Evolutionary conservation across 2,113 vertebrate species (phyloP).

Genomic region (Corvus cornix): DNA sequence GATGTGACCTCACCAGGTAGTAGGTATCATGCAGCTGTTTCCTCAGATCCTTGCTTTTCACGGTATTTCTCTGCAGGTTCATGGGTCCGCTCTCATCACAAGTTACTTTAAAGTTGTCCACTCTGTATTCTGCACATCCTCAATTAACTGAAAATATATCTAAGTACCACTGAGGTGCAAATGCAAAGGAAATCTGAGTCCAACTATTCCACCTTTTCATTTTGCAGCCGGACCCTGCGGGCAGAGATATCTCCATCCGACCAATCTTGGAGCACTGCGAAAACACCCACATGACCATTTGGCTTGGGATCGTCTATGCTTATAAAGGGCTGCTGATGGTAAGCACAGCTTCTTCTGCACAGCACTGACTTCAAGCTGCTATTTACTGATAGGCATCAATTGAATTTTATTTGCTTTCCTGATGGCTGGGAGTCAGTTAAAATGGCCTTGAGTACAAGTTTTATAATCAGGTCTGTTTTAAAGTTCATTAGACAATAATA

Average conservation of each 20-base stretch:
- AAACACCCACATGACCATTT: conserved; percentile 99
- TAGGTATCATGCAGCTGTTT: neutral
- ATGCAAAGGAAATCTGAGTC: neutral
- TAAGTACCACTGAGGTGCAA: neutral
- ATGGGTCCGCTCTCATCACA: neutral
- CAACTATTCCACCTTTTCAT: neutral
- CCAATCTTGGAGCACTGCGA: conserved; percentile 98
- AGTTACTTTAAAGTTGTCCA: neutral
- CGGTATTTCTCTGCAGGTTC: neutral
- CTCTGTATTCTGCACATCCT: neutral
- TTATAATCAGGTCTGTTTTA: neutral
- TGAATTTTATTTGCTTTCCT: neutral
- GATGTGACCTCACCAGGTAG: neutral
- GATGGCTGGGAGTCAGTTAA: neutral
- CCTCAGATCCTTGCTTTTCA: neutral
- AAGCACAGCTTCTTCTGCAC: conserved; percentile 56
- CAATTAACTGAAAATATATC: neutral
- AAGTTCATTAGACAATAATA: neutral
- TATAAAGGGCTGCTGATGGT: conserved; percentile 99
- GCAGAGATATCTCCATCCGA: conserved; percentile 94
- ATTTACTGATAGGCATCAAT: neutral
- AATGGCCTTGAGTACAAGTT: neutral
- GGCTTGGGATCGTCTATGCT: conserved; percentile 98
- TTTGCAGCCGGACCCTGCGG: conserved; percentile 92
- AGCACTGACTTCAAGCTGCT: neutral